Base-by-base conservation (phyloP, 1,140 invertebrate species). In the Philaenus spumarius region DNA sequence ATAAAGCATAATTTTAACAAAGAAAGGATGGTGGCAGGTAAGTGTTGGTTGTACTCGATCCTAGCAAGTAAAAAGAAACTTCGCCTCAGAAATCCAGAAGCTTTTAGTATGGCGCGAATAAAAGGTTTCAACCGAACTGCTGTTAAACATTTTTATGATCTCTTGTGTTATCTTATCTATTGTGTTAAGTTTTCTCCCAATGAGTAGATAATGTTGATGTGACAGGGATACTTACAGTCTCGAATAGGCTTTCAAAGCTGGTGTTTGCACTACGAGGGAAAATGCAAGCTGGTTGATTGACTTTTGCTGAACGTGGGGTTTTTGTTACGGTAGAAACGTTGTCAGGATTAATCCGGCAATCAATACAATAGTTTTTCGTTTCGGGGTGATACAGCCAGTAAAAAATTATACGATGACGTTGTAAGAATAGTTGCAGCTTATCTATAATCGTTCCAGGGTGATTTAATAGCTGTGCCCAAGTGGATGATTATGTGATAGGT, bases 211-310 rank as follows among this genome's bases (percentile, higher is more conserved):
- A 75, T 55, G 62, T 71, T 20, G 76, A 78, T 58, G 72, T 76
- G 70, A 72, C 71, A 57, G 70, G 71, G 47, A 67, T 75, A 6
- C 62, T 68, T 9, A 72, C 69, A 23, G 69, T 77, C 2, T 73
- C 71, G 60, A 71, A 68, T 37, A 75, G 70, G 60, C 48, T 69
- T 23, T 70, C 71, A 1, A 62, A 63, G n/a, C n/a, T n/a, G 46
- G 48, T 75, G 14, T 62, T 73, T 24, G 64, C 66, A 35, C 63
- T 63, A 4, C 69, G 67, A 69, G 73, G 74, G 68, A 68, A 65
- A 59, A 68, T 65, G 35, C 64, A 68, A 61, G 63, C 66, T 51
- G 26, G 65, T 62, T 22, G 26, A 20, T n/a, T 58, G 14, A 30
- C 43, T 9, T 45, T 19, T 9, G 42, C 15, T n/a, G n/a, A n/a